These are phyloP conservation scores for Theocolax elegans DNA, from an alignment of 1,140 invertebrate genomes.

Conservation along the genomic window DNA sequence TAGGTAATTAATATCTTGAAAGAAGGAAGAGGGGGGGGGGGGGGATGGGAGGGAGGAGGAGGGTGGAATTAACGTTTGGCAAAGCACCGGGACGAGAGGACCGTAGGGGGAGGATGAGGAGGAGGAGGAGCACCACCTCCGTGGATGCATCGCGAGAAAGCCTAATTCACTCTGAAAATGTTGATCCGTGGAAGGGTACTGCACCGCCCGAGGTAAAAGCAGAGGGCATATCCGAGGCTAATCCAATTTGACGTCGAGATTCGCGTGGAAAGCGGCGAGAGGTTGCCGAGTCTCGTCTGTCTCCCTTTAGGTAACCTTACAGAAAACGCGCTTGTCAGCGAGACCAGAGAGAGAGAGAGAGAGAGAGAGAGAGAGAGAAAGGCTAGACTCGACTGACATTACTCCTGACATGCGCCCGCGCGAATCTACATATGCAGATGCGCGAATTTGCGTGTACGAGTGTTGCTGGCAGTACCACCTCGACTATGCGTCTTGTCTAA, in stretches of 20 bases:
- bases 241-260: constrained; percentile 30
- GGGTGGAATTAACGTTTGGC: no score
- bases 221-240: background rate
- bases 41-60: no score
- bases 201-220: background rate
- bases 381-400: constrained; percentile 10
- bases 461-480: background rate
- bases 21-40: no score
- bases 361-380: background rate
- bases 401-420: constrained; percentile 15
- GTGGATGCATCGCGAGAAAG: background rate
- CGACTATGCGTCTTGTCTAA: constrained; percentile 37
- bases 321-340: constrained; percentile 38
- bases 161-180: constrained; percentile 5
- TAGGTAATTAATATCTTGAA: no score
- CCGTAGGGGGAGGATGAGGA: no score
- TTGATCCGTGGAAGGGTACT: no score
- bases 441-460: background rate
- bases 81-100: no score
- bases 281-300: background rate
- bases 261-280: background rate
- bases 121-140: background rate
- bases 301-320: constrained; percentile 9
- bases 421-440: constrained; percentile 40
- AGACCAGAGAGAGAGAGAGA: constrained; percentile 1